Percentiles rank a stretch among this genome's conserved stretches.
Evolutionary conservation across 2,113 vertebrate species (phyloP).

Genomic region (Mixornis gularis): DNA sequence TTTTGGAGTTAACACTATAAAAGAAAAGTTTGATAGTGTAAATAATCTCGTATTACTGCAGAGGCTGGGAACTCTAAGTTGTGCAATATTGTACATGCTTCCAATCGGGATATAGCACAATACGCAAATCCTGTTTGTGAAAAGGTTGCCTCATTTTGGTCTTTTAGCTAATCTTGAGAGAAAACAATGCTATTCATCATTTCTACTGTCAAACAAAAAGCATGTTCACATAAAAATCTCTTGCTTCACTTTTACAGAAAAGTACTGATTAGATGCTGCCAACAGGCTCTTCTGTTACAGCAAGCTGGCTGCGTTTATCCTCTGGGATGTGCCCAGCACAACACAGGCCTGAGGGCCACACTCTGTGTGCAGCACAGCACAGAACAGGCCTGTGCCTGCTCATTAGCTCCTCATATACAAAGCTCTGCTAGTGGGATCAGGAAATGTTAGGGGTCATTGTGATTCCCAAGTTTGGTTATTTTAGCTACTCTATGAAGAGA

Average conservation of each 20-base stretch:
- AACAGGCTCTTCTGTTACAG: not conserved
- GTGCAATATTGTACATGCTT: not conserved
- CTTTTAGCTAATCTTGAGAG: not conserved
- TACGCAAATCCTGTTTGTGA: not conserved
- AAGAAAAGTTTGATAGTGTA: not conserved
- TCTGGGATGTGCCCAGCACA: not conserved
- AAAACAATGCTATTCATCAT: not conserved
- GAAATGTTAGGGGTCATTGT: not conserved
- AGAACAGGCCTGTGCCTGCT: not conserved
- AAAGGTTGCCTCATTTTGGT: not conserved
- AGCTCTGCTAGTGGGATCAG: not conserved
- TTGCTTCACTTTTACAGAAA: not conserved
- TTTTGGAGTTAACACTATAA: not conserved
- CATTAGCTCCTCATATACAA: not conserved
- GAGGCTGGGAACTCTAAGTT: not conserved
- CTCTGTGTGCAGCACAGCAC: not conserved
- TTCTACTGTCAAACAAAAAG: not conserved
- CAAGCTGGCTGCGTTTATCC: not conserved
- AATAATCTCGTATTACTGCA: not conserved
- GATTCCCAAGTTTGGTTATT: not conserved
- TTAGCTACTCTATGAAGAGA: not conserved
- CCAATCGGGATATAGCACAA: not conserved
- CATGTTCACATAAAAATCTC: not conserved
- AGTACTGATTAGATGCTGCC: not conserved
- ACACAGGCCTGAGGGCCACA: too few relatives aligned